These are phyloP conservation scores for Salarias fasciatus DNA, from an alignment of 2,797 vertebrate genomes.

Conservation along the genomic window DNA sequence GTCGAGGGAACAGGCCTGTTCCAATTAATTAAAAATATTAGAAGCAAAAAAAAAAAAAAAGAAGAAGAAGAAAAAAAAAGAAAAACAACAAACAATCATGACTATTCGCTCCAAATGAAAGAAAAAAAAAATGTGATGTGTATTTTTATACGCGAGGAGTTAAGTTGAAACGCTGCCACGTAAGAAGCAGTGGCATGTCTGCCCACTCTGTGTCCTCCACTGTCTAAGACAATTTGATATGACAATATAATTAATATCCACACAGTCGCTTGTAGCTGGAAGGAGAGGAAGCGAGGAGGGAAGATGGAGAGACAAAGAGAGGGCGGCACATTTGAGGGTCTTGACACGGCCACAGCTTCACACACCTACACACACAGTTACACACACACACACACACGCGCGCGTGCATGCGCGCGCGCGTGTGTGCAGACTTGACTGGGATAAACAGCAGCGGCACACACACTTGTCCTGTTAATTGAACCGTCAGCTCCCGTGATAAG, in stretches of 20 bases:
- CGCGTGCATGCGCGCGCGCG: no score
- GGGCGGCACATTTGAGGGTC: constrained; percentile 31
- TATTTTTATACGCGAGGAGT: constrained; percentile 20
- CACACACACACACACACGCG: constrained; percentile 19
- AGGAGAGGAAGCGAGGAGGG: constrained; percentile 16
- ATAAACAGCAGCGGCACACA: constrained; percentile 54
- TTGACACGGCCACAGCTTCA: constrained; percentile 15
- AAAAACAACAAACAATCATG: no score
- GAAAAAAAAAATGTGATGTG: constrained; percentile 10
- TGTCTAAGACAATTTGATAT: constrained; percentile 40
- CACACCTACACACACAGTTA: constrained; percentile 13
- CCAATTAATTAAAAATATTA: not conserved
- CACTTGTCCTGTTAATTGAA: constrained; percentile 78
- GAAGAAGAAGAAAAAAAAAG: no score
- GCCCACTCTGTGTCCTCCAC: constrained; percentile 17
- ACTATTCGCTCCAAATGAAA: not conserved
- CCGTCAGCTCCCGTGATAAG: constrained; percentile 69
- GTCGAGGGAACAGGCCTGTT: not conserved
- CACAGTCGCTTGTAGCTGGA: constrained; percentile 42
- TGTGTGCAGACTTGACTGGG: constrained; percentile 34
- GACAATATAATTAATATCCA: constrained; percentile 60
- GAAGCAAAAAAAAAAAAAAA: no score
- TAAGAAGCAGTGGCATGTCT: constrained; percentile 17
- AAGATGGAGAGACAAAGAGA: constrained; percentile 20
- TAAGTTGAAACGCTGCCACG: constrained; percentile 27